Conservation (phyloP, 2,888 invertebrate species). For the Standfussiana lucernea region DNA sequence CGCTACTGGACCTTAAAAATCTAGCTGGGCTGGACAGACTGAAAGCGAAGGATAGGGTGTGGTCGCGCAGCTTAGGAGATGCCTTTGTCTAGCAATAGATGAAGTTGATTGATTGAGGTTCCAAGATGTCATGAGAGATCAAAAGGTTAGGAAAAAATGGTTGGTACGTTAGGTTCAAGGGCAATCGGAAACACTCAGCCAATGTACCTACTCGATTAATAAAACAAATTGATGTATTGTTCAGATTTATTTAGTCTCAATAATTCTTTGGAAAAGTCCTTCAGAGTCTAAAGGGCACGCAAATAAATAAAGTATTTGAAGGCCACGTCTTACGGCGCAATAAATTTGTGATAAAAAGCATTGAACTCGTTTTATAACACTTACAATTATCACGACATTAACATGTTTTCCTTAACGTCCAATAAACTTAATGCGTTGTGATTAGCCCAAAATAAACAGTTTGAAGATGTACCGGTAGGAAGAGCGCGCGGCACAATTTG, state of each 20-base stretch:
- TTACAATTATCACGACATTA: conserved; percentile 42
- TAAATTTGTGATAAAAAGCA: conserved; percentile 30
- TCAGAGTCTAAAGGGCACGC: conserved; percentile 6
- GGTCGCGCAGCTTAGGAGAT: not conserved
- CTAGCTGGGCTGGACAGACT: not conserved
- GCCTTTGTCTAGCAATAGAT: not conserved
- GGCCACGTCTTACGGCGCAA: conserved; percentile 23
- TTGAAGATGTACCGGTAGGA: conserved; percentile 41
- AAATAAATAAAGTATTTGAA: conserved; percentile 4
- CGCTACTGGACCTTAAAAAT: not conserved
- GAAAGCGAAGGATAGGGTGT: not conserved
- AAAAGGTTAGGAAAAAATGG: not conserved
- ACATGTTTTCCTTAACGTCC: conserved; percentile 29
- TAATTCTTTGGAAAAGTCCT: not conserved
- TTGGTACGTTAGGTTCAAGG: conserved; percentile 19
- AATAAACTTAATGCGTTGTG: conserved; percentile 38
- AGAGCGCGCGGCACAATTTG: conserved; percentile 48
- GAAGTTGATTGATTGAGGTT: not conserved
- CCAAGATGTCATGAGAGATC: not conserved
- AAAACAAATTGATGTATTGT: not conserved
- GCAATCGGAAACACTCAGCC: not conserved
- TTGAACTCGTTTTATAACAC: conserved; percentile 51
- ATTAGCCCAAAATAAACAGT: conserved; percentile 59
- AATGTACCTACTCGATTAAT: not conserved
- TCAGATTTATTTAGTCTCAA: not conserved